A percentile compares a stretch with the other conserved stretches of the same genome.
Conservation (phyloP, 2,888 invertebrate genomes). For the Panzeria rudis region DNA sequence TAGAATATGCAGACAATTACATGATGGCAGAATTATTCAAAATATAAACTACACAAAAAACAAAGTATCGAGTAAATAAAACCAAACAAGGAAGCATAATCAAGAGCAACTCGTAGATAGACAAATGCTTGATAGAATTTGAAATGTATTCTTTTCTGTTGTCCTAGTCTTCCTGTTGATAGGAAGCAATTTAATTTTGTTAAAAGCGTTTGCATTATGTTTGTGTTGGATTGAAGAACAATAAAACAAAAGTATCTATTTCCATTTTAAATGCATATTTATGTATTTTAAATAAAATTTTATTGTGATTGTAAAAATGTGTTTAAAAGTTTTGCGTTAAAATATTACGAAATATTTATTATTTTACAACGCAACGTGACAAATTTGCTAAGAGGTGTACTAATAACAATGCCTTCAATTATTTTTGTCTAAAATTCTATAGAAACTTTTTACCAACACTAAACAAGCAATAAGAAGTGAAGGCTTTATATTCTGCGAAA, state of each 20-base stretch:
- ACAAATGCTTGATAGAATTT: slow-evolving; percentile 21
- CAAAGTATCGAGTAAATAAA: slow-evolving; percentile 56
- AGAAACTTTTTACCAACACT: background rate
- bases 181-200: slow-evolving; percentile 56
- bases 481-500: too few relatives aligned
- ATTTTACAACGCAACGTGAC: too few relatives aligned
- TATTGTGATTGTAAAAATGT: background rate
- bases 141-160: slow-evolving; percentile 32
- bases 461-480: too few relatives aligned
- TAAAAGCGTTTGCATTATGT: slow-evolving; percentile 55
- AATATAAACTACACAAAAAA: slow-evolving; percentile 12
- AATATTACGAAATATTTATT: background rate
- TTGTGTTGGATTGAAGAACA: background rate
- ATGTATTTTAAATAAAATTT: slow-evolving; percentile 2
- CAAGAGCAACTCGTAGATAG: slow-evolving; percentile 21
- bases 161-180: slow-evolving; percentile 14
- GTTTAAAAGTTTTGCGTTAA: slow-evolving; percentile 9
- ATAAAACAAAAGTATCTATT: slow-evolving; percentile 5
- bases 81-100: slow-evolving; percentile 42
- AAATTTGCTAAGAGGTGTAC: background rate
- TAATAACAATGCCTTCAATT: background rate
- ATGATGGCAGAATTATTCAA: slow-evolving; percentile 42
- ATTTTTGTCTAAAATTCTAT: background rate
- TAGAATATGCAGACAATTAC: slow-evolving; percentile 54
- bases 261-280: background rate